Evolutionary conservation across 2,797 vertebrate species (phyloP).

Genomic region (Characodon lateralis): DNA sequence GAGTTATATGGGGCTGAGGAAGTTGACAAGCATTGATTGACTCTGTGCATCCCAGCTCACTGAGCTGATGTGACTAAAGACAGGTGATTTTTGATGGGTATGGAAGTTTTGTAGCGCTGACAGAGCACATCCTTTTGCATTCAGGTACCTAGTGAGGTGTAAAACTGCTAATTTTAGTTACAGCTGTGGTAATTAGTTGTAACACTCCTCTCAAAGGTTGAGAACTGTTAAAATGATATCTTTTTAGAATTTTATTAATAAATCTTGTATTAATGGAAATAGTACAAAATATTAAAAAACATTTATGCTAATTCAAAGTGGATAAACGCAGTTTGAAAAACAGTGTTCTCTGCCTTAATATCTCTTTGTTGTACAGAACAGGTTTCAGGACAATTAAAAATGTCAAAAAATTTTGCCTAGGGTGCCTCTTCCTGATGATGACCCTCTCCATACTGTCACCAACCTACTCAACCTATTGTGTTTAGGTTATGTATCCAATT

Average conservation of each 20-base stretch:
- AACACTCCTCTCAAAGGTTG: not conserved
- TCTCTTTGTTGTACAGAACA: not conserved
- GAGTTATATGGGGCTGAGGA: constrained; percentile 23
- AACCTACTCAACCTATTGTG: not conserved
- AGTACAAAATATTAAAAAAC: too few species aligned
- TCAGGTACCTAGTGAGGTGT: not conserved
- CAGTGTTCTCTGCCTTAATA: too few species aligned
- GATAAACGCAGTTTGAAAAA: not conserved
- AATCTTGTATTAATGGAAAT: too few species aligned
- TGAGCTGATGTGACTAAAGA: constrained; percentile 48
- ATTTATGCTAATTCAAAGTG: not conserved
- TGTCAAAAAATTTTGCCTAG: not conserved
- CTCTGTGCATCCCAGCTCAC: constrained; percentile 22
- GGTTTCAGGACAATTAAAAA: not conserved
- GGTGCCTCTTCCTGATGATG: not conserved
- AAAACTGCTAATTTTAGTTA: not conserved
- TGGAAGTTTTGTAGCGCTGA: constrained; percentile 10
- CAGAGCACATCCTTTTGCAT: constrained; percentile 6
- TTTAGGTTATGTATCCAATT: not conserved
- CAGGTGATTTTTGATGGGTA: constrained; percentile 43
- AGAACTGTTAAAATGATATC: not conserved
- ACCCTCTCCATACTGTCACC: not conserved
- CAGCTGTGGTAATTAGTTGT: not conserved
- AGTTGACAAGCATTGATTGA: constrained; percentile 52
- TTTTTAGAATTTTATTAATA: not conserved